Evolutionary conservation across 2,113 vertebrate genomes (phyloP), one percentile per base, ranked within the genome.

Genomic region (Menidia beryllina): DNA sequence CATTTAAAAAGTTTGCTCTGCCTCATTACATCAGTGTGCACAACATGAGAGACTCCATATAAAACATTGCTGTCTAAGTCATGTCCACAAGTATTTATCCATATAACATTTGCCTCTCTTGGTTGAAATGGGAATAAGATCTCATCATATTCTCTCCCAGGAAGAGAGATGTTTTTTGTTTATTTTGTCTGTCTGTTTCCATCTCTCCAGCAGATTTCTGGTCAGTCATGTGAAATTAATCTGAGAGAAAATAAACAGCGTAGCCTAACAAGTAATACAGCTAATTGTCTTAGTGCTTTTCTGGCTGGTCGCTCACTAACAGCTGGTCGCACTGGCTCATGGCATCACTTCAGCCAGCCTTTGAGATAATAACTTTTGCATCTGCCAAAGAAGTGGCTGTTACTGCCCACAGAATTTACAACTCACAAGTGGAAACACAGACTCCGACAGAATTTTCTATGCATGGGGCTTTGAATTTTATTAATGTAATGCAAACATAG

Each of bases 401-500:
- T 88, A 94, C 97, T 96, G 96, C 96, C 95, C 96, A 95, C 95
- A 95, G 94, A 98, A 97, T 97, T 96, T 95, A 96, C 96, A 96
- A 95, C 96, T 96, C 96, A 94, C 96, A 95, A 96, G 96, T 96
- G 96, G 94, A 95, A 94, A 95, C 95, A 93, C 94, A 94, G 95
- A 94, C 95, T 95, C 93, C 91, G 87, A 95, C 94, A 94, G 96
- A 96, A 98, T 98, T 96, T 96, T 96, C 95, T 95, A 96, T 96
- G 96, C 95, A 94, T 94, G 94, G 96, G 93, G 95, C 96, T 99
- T 98, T 98, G 96, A 99, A 98, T 98, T 98, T 95, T 98, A 98
- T 99, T 99, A 98, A 99, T 99, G 96, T 93, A 96, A 99, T 98
- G 97, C 98, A 98, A 98, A 97, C 96, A 97, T 94, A 95, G 95